These are phyloP conservation scores for Origma solitaria DNA, from an alignment of 2,113 vertebrate species.

Conservation along the genomic window DNA sequence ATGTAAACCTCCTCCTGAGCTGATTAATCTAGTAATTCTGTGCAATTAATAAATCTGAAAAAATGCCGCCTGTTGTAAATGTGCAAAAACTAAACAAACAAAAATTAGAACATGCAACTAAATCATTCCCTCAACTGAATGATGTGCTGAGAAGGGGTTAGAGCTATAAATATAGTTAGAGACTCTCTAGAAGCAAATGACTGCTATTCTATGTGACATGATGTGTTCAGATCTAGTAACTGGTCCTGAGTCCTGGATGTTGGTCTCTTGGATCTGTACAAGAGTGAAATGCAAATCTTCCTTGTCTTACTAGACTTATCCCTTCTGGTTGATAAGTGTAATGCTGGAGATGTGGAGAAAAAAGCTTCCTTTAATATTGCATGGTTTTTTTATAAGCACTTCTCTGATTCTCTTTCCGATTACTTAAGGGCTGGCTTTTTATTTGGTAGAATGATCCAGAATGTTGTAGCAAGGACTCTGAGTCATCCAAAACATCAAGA, in stretches of 20 bases:
- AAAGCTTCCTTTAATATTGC: neutral
- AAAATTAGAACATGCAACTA: neutral
- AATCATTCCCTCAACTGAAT: neutral
- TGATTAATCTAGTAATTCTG: neutral
- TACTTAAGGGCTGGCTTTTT: accelerated
- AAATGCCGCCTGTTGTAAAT: neutral
- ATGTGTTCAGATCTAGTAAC: neutral
- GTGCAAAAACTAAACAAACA: neutral
- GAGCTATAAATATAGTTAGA: neutral
- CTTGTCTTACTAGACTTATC: neutral
- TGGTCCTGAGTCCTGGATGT: neutral
- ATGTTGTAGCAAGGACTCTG: neutral
- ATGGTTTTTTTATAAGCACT: neutral
- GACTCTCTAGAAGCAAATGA: neutral
- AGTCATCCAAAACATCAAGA: neutral
- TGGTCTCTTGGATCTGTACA: neutral
- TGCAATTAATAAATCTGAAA: neutral
- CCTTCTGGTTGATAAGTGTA: neutral
- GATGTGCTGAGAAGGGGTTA: neutral
- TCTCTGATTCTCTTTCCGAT: neutral
- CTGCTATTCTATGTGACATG: neutral
- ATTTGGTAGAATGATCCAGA: neutral
- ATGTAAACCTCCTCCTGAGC: neutral
- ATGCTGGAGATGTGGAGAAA: neutral
- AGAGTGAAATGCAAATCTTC: neutral